Conservation (phyloP, 2,113 vertebrate genomes). For the Vidua chalybeata region DNA sequence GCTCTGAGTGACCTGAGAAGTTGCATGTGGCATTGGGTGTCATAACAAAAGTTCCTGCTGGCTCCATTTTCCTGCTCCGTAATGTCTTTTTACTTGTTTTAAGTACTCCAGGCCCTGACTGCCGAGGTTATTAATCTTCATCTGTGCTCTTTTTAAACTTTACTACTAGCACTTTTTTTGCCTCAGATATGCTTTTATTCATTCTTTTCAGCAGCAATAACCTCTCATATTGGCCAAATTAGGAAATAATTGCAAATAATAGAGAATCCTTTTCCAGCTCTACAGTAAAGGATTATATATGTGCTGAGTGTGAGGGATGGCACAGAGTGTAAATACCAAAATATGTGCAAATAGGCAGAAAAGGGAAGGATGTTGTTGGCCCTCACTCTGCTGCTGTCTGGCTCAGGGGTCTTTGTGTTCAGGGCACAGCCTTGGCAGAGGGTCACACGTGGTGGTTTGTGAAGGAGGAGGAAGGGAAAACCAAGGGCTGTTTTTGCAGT, state of each 20-base stretch:
- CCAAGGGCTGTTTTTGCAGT: not conserved
- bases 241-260: slow-evolving; percentile 70
- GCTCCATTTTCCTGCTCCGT: not conserved
- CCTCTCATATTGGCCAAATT: slow-evolving; percentile 69
- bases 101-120: slow-evolving; percentile 25
- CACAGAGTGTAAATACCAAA: slow-evolving; percentile 46
- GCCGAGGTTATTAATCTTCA: slow-evolving; percentile 65
- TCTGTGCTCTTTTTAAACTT: slow-evolving; percentile 70
- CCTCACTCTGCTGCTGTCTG: not conserved
- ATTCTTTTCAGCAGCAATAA: slow-evolving; percentile 68
- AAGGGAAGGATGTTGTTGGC: not conserved
- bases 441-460: rapidly evolving
- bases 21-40: not conserved
- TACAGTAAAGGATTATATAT: slow-evolving; percentile 39
- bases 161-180: slow-evolving; percentile 67
- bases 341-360: not conserved
- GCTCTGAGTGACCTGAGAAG: not conserved
- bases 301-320: slow-evolving; percentile 11
- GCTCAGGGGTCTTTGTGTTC: not conserved
- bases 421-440: not conserved
- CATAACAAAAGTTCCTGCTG: slow-evolving; percentile 7
- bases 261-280: slow-evolving; percentile 52
- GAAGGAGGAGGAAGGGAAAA: not conserved
- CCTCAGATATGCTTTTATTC: slow-evolving; percentile 68
- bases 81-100: slow-evolving; percentile 49